A percentile compares a stretch with the other conserved stretches of the same genome.
phyloP scores from a whole-genome alignment of 1,140 invertebrate species.

The Akabosia matsudoensis region DNA sequence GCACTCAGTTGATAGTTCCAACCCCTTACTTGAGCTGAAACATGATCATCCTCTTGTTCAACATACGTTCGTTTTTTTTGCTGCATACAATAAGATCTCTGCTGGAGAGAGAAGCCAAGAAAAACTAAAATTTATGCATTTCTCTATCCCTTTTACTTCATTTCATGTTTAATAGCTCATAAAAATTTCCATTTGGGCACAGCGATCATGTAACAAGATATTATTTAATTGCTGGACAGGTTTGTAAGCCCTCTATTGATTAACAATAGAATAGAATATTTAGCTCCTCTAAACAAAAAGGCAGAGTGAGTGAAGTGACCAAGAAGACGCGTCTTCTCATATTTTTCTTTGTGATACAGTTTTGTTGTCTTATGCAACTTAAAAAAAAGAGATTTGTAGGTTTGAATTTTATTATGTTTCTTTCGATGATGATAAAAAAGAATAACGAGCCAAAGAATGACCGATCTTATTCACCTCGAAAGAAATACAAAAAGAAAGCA shows the following conservation, averaged over 20 bases:
- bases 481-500: too few relatives aligned
- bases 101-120: background rate
- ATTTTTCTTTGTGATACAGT: background rate
- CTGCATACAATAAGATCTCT: too few relatives aligned
- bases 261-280: slow-evolving; percentile 3
- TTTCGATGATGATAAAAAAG: slow-evolving; percentile 9
- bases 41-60: background rate
- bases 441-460: background rate
- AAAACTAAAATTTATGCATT: slow-evolving; percentile 13
- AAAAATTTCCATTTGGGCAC: slow-evolving; percentile 22
- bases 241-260: background rate
- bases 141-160: background rate
- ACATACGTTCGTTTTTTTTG: background rate
- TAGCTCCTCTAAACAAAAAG: background rate
- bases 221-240: slow-evolving; percentile 25
- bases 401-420: background rate
- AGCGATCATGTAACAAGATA: slow-evolving; percentile 17
- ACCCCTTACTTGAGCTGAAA: background rate
- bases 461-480: too few relatives aligned
- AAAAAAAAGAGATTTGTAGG: slow-evolving; percentile 17
- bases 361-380: background rate
- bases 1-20: background rate
- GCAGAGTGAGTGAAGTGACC: background rate
- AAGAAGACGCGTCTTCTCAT: background rate
- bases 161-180: slow-evolving; percentile 24